These are phyloP conservation scores for Syrmaticus mikado DNA, from an alignment of 2,113 vertebrate genomes.

Conservation along the genomic window DNA sequence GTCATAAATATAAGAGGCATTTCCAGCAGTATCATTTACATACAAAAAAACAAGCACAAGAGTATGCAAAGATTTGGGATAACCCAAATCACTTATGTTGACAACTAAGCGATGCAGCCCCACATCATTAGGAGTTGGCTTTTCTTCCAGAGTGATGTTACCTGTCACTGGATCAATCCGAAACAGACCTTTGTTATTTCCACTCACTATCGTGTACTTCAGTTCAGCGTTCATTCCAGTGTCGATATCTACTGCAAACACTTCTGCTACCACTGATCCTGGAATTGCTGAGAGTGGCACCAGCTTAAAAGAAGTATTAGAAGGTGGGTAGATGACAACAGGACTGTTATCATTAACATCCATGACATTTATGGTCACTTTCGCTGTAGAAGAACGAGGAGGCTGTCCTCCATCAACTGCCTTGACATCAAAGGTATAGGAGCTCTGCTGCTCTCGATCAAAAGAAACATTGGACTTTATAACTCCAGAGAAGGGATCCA, in stretches of 20 bases:
- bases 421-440: constrained; percentile 97
- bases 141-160: constrained; percentile 97
- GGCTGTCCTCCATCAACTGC: constrained; percentile 94
- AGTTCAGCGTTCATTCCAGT: constrained; percentile 98
- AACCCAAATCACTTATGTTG: constrained; percentile 97
- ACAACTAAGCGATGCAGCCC: constrained; percentile 96
- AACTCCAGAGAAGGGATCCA: constrained; percentile 95
- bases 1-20: constrained; percentile 93
- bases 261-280: constrained; percentile 95
- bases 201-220: constrained; percentile 95
- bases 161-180: constrained; percentile 97
- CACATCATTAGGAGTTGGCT: constrained; percentile 87
- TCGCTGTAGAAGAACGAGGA: constrained; percentile 93
- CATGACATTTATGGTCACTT: constrained; percentile 99
- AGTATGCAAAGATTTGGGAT: constrained; percentile 95
- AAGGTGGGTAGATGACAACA: constrained; percentile 93
- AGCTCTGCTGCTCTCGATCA: constrained; percentile 96
- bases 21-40: constrained; percentile 96
- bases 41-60: constrained; percentile 96
- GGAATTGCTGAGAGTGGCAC: constrained; percentile 97
- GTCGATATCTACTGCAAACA: constrained; percentile 97
- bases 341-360: constrained; percentile 98
- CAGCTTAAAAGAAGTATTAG: constrained; percentile 97
- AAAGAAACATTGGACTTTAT: constrained; percentile 99
- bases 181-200: constrained; percentile 95